Conservation (phyloP, 2,888 invertebrate species). For the Eilema depressum region DNA sequence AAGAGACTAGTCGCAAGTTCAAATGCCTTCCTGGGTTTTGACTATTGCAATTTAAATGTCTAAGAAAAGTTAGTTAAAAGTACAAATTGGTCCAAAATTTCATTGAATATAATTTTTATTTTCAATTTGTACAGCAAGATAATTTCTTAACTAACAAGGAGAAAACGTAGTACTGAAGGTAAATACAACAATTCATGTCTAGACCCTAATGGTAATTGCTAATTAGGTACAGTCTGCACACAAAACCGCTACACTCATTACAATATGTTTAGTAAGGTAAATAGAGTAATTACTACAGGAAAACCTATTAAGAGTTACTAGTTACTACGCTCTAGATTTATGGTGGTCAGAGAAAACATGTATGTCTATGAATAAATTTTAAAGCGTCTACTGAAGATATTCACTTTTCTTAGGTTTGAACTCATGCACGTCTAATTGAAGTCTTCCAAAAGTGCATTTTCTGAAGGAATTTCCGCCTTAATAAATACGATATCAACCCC, state of each 20-base stretch:
- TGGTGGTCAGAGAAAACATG: background rate
- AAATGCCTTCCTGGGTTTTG: no score
- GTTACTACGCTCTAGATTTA: background rate
- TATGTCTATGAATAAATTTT: background rate
- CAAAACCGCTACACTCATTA: conserved; percentile 47
- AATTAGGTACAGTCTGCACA: conserved; percentile 47
- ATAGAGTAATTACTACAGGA: conserved; percentile 13
- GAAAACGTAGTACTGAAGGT: conserved; percentile 26
- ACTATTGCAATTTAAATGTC: no score
- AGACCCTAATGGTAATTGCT: conserved; percentile 49
- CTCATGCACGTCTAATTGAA: no score
- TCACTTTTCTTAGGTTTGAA: no score
- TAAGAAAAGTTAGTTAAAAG: no score
- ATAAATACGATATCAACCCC: no score
- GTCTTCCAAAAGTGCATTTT: no score
- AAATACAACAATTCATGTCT: conserved; percentile 44
- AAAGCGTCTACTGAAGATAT: no score
- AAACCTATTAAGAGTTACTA: conserved; percentile 11
- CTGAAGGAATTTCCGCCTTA: no score
- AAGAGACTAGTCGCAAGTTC: no score
- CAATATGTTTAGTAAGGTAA: conserved; percentile 47
- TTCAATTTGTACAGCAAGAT: background rate
- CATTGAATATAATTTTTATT: background rate
- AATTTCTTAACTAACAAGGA: conserved; percentile 18
- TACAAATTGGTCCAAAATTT: no score